A percentile compares a stretch with the other conserved stretches of the same genome.
Conservation (phyloP, 2,797 vertebrate species). For the Sebastes itinus region DNA sequence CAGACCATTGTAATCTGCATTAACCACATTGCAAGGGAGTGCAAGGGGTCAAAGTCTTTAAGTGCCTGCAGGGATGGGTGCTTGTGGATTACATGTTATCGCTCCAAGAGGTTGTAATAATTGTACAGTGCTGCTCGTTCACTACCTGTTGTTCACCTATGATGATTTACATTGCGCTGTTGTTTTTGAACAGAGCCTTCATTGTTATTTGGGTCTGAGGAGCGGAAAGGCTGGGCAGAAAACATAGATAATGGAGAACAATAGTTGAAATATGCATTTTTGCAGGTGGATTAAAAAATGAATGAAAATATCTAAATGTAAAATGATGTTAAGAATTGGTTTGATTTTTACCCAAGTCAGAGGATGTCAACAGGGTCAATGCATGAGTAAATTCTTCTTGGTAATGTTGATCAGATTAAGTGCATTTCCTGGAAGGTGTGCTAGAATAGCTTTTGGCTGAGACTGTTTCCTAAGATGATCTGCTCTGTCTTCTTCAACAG, state of each 20-base stretch:
- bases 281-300: neutral
- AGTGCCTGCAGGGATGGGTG: slow-evolving; percentile 80
- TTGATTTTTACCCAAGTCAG: neutral
- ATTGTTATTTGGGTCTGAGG: slow-evolving; percentile 12
- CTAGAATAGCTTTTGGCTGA: slow-evolving; percentile 53
- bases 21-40: slow-evolving; percentile 81
- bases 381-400: slow-evolving; percentile 42
- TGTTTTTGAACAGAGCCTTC: slow-evolving; percentile 24
- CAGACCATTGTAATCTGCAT: slow-evolving; percentile 85
- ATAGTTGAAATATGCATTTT: neutral
- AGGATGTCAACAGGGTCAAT: slow-evolving; percentile 15
- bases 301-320: neutral
- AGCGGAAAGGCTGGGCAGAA: neutral
- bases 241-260: neutral
- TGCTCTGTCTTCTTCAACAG: slow-evolving; percentile 37
- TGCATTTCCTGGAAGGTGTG: slow-evolving; percentile 66
- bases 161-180: slow-evolving; percentile 40
- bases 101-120: slow-evolving; percentile 66
- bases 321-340: neutral
- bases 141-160: slow-evolving; percentile 61
- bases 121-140: slow-evolving; percentile 56
- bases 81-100: slow-evolving; percentile 77
- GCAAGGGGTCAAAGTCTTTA: slow-evolving; percentile 86
- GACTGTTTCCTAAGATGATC: slow-evolving; percentile 59
- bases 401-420: slow-evolving; percentile 67